phyloP scores from a whole-genome alignment of 2,888 invertebrate species.

The Amphiduros pacificus region DNA sequence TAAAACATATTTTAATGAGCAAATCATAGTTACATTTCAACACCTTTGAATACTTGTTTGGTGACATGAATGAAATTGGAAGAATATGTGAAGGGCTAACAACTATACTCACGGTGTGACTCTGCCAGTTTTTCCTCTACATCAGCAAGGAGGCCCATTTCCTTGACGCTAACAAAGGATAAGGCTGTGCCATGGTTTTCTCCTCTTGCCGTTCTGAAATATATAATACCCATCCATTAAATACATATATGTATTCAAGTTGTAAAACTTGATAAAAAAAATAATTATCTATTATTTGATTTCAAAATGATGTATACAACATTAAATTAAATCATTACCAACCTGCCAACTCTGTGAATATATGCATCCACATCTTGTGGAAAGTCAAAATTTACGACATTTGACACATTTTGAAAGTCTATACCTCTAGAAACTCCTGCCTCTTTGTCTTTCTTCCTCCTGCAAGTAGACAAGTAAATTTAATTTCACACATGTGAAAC shows the following conservation, averaged over 20 bases:
- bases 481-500: too few relatives aligned
- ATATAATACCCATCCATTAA: neutral
- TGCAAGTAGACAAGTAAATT: too few relatives aligned
- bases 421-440: conserved; percentile 96
- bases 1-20: too few relatives aligned
- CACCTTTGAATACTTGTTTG: too few relatives aligned
- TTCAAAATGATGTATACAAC: too few relatives aligned
- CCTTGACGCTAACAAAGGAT: conserved; percentile 84
- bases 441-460: conserved; percentile 79
- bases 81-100: too few relatives aligned
- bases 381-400: conserved; percentile 98
- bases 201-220: conserved; percentile 65
- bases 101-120: conserved; percentile 37
- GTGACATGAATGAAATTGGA: too few relatives aligned
- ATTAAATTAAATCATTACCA: too few relatives aligned
- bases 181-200: conserved; percentile 62
- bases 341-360: conserved; percentile 88
- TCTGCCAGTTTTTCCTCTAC: conserved; percentile 69
- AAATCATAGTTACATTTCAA: too few relatives aligned
- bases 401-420: conserved; percentile 95
- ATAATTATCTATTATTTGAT: too few relatives aligned
- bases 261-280: neutral
- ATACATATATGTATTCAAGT: neutral
- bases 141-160: conserved; percentile 71
- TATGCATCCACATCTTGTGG: conserved; percentile 87